These are phyloP conservation scores for Zoroaster sp. DNA, from an alignment of 53 echinoderm and acorn worm genomes.

Conservation along the genomic window DNA sequence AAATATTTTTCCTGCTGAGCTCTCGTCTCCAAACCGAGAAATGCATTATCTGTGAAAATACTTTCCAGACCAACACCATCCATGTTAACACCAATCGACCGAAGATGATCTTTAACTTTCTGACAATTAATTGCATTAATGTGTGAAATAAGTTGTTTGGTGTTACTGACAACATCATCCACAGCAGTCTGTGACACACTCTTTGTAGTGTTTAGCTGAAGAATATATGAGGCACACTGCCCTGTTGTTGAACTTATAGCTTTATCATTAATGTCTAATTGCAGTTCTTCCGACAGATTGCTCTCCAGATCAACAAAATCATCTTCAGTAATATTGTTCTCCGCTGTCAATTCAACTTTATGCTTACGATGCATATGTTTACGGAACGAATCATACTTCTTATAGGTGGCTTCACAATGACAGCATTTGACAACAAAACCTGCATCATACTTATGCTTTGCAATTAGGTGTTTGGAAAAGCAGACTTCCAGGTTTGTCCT, in stretches of 20 bases:
- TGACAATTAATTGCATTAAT: not conserved
- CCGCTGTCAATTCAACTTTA: not conserved
- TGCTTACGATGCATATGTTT: slow-evolving; percentile 16
- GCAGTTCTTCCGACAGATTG: too few relatives aligned
- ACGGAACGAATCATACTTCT: slow-evolving; percentile 4
- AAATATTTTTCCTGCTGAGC: not conserved
- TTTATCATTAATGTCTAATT: not conserved
- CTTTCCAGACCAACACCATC: not conserved
- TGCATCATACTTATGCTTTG: slow-evolving; percentile 10
- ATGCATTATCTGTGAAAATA: not conserved
- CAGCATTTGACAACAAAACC: slow-evolving; percentile 6
- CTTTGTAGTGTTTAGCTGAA: not conserved
- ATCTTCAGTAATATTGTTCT: not conserved
- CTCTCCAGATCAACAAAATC: not conserved
- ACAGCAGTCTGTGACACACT: slow-evolving; percentile 16
- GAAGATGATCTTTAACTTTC: not conserved
- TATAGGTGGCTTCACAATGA: slow-evolving; percentile 3
- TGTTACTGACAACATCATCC: not conserved
- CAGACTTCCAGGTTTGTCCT: not conserved
- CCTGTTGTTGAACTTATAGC: not conserved
- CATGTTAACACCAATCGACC: not conserved
- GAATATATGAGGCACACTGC: slow-evolving; percentile 23
- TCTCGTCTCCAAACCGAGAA: not conserved
- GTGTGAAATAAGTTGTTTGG: not conserved
- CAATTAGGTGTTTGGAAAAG: not conserved